phyloP scores from a whole-genome alignment of 2,113 vertebrate genomes.

The Passerina amoena region DNA sequence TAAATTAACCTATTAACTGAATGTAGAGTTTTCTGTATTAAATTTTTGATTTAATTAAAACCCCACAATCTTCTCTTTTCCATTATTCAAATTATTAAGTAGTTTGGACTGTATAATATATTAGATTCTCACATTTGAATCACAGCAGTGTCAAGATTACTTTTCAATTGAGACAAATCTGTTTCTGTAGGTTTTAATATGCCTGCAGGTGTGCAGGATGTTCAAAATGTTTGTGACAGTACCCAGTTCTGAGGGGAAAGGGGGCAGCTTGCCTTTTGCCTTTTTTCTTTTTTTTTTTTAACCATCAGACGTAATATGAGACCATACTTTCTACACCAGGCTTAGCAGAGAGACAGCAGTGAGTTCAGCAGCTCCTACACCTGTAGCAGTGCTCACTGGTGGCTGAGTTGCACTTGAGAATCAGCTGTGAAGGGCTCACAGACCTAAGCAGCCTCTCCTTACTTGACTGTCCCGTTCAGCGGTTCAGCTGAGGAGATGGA shows the following conservation, averaged over 20 bases:
- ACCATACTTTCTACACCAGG: not conserved
- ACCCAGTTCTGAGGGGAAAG: not conserved
- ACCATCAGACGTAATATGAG: not conserved
- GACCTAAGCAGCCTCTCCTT: not conserved
- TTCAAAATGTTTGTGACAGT: not conserved
- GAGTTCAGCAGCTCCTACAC: not conserved
- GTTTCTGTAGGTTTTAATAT: not conserved
- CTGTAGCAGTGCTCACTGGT: not conserved
- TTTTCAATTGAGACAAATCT: not conserved
- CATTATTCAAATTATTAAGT: not conserved
- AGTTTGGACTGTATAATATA: not conserved
- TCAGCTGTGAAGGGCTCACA: not conserved
- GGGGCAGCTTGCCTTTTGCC: not conserved
- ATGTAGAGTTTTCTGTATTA: not conserved
- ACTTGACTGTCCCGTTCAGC: not conserved
- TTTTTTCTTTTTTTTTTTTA: not conserved
- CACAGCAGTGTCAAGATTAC: not conserved
- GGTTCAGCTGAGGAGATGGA: conserved; percentile 6
- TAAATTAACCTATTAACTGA: not conserved
- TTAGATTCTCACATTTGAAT: not conserved
- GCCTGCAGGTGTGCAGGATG: not conserved
- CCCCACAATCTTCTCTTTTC: not conserved
- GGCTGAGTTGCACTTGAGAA: not conserved
- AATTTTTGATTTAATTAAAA: not conserved
- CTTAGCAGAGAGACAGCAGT: not conserved